Evolutionary conservation across 2,797 vertebrate species (phyloP).

Genomic region (Lagocephalus sceleratus): DNA sequence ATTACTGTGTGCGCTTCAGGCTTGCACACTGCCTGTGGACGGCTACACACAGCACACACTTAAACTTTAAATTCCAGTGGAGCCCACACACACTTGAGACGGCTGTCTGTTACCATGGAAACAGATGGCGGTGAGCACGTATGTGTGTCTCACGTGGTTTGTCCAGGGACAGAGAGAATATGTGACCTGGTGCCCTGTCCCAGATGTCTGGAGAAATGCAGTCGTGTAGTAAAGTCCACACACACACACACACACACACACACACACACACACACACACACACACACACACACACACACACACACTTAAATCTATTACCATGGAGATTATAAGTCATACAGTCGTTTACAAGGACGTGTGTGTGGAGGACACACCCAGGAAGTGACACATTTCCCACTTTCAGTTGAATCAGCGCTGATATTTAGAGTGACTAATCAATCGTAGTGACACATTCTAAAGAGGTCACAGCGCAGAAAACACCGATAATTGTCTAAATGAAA

Average conservation of each 20-base stretch:
- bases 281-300: neutral
- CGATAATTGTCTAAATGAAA: too few relatives aligned
- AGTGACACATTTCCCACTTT: slow-evolving; percentile 1
- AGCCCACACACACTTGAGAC: slow-evolving; percentile 20
- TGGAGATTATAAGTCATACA: too few relatives aligned
- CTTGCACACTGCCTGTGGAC: too few relatives aligned
- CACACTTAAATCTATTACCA: too few relatives aligned
- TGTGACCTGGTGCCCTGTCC: slow-evolving; percentile 46
- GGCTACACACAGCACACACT: too few relatives aligned
- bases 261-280: too few relatives aligned
- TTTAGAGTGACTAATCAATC: too few relatives aligned
- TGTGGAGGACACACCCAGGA: neutral
- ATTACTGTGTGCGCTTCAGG: too few relatives aligned
- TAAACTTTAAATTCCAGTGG: slow-evolving; percentile 9
- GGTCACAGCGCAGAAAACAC: too few relatives aligned
- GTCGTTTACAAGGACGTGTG: neutral
- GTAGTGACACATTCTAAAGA: too few relatives aligned
- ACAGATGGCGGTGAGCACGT: slow-evolving; percentile 28
- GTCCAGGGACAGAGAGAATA: slow-evolving; percentile 39
- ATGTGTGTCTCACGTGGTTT: slow-evolving; percentile 4
- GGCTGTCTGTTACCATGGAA: slow-evolving; percentile 61
- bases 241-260: neutral
- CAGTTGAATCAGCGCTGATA: too few relatives aligned
- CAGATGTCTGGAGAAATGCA: slow-evolving; percentile 32
- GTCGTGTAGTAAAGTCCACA: neutral